Evolutionary conservation across 2,797 vertebrate species (phyloP).

Genomic region (Falco biarmicus): DNA sequence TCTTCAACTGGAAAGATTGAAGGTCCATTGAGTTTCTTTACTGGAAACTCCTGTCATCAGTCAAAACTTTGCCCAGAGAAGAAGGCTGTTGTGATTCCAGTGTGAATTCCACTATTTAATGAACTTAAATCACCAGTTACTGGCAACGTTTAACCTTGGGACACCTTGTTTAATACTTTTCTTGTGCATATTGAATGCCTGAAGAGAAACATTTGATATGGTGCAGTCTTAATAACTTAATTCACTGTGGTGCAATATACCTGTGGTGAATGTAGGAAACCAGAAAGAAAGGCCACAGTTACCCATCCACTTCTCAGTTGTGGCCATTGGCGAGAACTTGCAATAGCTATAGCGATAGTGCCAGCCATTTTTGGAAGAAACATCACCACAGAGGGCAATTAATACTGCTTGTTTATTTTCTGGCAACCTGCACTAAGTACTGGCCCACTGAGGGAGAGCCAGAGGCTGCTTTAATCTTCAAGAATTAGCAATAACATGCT

Average conservation of each 20-base stretch:
- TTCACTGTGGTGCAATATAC: neutral
- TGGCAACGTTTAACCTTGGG: neutral
- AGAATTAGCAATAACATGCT: slow-evolving; percentile 34
- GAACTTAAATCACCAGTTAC: neutral
- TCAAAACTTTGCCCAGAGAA: neutral
- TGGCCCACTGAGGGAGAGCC: neutral
- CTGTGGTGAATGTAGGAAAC: neutral
- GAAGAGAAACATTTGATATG: neutral
- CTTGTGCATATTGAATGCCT: neutral
- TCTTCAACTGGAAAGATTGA: neutral
- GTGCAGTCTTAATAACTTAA: neutral
- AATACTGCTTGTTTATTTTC: slow-evolving; percentile 29
- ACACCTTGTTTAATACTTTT: neutral
- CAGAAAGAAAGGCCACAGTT: neutral
- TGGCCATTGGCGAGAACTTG: neutral
- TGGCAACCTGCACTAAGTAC: neutral
- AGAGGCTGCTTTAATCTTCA: slow-evolving; percentile 2
- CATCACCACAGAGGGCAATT: slow-evolving; percentile 40
- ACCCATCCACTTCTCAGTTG: neutral
- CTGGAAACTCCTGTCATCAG: neutral
- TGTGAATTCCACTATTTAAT: neutral
- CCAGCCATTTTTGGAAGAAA: slow-evolving; percentile 47
- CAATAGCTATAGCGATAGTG: neutral
- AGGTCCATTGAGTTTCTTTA: slow-evolving; percentile 13
- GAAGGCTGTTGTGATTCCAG: neutral